These are phyloP conservation scores for Phoeniculus purpureus DNA, from an alignment of 2,797 vertebrate genomes.

Conservation along the genomic window DNA sequence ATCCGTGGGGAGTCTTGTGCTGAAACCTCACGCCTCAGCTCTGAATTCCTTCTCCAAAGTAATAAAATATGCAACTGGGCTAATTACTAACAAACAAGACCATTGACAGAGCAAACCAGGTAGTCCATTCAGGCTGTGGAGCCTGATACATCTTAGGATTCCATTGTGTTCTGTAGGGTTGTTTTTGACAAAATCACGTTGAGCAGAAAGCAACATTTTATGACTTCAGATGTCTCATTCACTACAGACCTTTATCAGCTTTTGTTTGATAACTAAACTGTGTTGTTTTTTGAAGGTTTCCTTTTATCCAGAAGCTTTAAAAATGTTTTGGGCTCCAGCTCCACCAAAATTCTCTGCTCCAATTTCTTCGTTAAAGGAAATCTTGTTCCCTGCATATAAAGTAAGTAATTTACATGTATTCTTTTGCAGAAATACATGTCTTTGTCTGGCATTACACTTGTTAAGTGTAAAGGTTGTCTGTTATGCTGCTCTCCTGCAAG, in stretches of 20 bases:
- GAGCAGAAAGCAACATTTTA: not conserved
- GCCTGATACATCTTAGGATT: not conserved
- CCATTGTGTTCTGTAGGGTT: not conserved
- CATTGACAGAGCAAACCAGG: not conserved
- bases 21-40: not conserved
- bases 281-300: constrained; percentile 69
- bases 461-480: not conserved
- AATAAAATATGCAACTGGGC: not conserved
- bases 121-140: not conserved
- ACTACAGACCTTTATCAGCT: not conserved
- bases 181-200: not conserved
- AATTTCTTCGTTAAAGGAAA: constrained; percentile 75
- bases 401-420: constrained; percentile 60
- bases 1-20: not conserved
- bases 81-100: not conserved
- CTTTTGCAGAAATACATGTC: not conserved
- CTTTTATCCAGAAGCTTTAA: constrained; percentile 71
- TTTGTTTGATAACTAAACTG: not conserved
- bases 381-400: constrained; percentile 80
- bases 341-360: constrained; percentile 80
- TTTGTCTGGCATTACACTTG: not conserved
- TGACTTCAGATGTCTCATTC: not conserved
- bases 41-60: not conserved
- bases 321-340: constrained; percentile 79
- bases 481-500: not conserved